Evolutionary conservation across 2,797 vertebrate genomes (phyloP), one percentile per base, ranked within the genome.

Genomic region (Melanotaenia pygmaea): DNA sequence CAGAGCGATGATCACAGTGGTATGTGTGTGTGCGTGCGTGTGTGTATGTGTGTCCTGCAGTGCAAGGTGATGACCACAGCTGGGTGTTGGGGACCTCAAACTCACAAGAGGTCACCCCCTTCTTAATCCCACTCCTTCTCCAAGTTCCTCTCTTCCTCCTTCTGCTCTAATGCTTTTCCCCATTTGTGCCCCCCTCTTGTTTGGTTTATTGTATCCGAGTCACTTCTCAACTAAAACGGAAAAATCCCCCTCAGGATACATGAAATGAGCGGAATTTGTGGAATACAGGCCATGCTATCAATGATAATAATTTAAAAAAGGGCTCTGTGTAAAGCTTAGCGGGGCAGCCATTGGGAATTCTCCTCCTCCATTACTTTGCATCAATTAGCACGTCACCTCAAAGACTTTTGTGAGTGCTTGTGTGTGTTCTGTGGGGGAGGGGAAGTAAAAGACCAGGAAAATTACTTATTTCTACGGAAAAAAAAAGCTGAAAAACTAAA

Each of bases 361-460:
- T 86, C 84, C 88, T 83, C 89, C 80, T 90, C 88, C 82, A 82
- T 89, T 90, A 87, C 78, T 93, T 88, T 91, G 90, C 88, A 87
- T 90, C 92, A 94, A 94, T 94, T 94, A 94, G 91, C 94, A 94
- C 89, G 86, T 93, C 91, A 91, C 87, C 91, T 92, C 89, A 78
- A 92, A 90, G 84, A 82, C 64, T 67, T 59, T 68, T 81, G 34
- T 72, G 74, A 32, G 70, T 53, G 65, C 64, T 65, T 68, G 74
- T 81, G 78, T 74, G 77, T 80, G 72, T 24, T 62, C 38, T 68
- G 72, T 76, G 84, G 88, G 85, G 53, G 89, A 81, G 72, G 81
- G 77, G 57, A 62, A 64, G 59, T 60, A 58, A 77, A 50, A 72
- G 61, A 34, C 40, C 37, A 63, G 38, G 61, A 35, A 67, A 79